A percentile compares a stretch with the other conserved stretches of the same genome.
These are phyloP conservation scores for Mechanitis mazaeus DNA, from an alignment of 2,888 invertebrate species.

Conservation along the genomic window DNA sequence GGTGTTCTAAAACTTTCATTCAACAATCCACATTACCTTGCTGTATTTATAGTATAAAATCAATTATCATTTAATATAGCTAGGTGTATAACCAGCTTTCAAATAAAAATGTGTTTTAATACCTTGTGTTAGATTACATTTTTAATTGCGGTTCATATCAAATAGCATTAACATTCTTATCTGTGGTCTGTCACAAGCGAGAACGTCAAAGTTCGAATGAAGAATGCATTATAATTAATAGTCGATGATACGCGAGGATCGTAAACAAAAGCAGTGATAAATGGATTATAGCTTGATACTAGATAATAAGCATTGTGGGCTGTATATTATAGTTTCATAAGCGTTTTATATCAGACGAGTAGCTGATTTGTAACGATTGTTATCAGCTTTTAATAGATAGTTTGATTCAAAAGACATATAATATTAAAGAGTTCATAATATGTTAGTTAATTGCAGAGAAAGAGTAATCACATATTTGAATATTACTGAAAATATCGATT, in stretches of 20 bases:
- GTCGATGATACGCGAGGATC: constrained; percentile 75
- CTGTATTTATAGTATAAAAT: constrained; percentile 42
- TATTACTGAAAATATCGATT: not conserved
- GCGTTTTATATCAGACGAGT: constrained; percentile 48
- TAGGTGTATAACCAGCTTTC: not conserved
- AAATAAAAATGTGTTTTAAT: constrained; percentile 28
- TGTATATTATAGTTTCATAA: constrained; percentile 70
- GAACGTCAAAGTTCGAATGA: constrained; percentile 75
- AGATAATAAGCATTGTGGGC: constrained; percentile 69
- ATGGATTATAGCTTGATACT: constrained; percentile 72
- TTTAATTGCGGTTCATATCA: constrained; percentile 51
- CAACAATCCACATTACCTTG: constrained; percentile 39
- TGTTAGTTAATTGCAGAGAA: too few relatives aligned
- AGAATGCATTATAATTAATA: constrained; percentile 75
- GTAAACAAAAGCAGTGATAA: constrained; percentile 77
- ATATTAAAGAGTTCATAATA: too few relatives aligned
- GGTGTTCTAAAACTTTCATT: constrained; percentile 44
- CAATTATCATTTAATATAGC: constrained; percentile 18
- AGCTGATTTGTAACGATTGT: constrained; percentile 24
- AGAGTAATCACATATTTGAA: too few relatives aligned
- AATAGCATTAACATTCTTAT: constrained; percentile 76
- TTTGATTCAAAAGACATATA: not conserved
- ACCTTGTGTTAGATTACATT: constrained; percentile 37
- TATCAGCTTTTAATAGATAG: constrained; percentile 2
- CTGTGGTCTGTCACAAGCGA: constrained; percentile 74